Percentiles rank a stretch among this genome's conserved stretches.
phyloP scores from a whole-genome alignment of 2,888 invertebrate species.

The Alviniconcha strummeri region DNA sequence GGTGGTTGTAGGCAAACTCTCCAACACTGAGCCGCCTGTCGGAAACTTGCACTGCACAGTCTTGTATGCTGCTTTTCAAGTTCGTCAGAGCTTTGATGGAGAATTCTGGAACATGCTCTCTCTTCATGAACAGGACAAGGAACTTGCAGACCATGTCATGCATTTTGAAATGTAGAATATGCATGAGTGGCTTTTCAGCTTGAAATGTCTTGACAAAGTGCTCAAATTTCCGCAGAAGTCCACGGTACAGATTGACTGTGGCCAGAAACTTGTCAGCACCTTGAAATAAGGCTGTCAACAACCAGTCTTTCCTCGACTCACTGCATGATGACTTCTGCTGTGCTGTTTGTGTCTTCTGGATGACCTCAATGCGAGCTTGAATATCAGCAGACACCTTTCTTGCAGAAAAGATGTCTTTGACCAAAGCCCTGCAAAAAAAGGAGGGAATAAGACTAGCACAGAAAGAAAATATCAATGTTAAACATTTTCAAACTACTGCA shows the following conservation, averaged over 20 bases:
- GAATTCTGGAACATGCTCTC: neutral
- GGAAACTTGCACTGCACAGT: neutral
- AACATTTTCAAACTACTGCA: no score
- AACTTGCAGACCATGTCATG: neutral
- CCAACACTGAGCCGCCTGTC: neutral
- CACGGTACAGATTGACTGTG: neutral
- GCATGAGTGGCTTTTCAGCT: neutral
- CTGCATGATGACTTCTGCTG: constrained; percentile 4
- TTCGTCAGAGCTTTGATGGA: neutral
- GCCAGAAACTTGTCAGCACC: neutral
- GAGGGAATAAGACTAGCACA: no score
- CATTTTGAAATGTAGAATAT: neutral
- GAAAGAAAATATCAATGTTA: no score
- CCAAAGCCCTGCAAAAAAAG: no score
- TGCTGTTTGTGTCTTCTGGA: neutral
- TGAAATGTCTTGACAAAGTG: neutral
- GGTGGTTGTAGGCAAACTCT: neutral
- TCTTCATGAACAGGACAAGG: neutral
- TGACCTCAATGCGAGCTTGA: neutral
- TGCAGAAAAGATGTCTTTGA: no score
- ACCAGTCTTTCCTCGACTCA: neutral
- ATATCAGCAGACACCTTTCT: no score
- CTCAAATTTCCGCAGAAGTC: neutral
- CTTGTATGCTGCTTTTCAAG: neutral
- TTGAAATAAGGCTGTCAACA: neutral